phyloP scores from a whole-genome alignment of 2,888 invertebrate species.

The Muscina levida region DNA sequence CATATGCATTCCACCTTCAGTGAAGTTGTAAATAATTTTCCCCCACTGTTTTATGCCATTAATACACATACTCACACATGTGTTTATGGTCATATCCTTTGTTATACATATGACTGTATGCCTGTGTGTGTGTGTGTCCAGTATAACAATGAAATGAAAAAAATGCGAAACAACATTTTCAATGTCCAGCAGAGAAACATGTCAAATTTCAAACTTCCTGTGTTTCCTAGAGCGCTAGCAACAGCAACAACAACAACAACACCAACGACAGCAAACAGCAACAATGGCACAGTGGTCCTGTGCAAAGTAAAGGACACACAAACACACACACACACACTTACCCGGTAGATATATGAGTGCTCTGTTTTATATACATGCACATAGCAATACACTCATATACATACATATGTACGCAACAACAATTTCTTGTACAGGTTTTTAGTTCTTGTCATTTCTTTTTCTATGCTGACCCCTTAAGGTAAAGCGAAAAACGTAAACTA shows the following conservation, averaged over 20 bases:
- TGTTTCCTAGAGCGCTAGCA: constrained; percentile 62
- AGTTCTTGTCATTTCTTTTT: not conserved
- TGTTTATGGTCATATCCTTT: not conserved
- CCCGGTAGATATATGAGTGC: constrained; percentile 3
- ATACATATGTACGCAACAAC: constrained; percentile 12
- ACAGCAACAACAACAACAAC: no score
- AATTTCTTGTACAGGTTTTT: constrained; percentile 10
- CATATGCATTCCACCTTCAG: no score
- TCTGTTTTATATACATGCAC: constrained; percentile 10
- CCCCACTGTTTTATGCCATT: no score
- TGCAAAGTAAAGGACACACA: not conserved
- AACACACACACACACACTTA: no score
- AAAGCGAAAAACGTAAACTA: constrained; percentile 35
- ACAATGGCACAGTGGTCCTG: constrained; percentile 28
- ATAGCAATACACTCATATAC: not conserved
- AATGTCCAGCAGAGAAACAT: constrained; percentile 67
- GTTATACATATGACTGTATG: not conserved
- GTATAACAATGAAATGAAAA: constrained; percentile 29
- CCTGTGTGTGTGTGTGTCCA: not conserved
- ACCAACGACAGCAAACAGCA: constrained; percentile 14
- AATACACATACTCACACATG: not conserved
- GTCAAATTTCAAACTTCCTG: constrained; percentile 70
- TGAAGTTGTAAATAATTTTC: no score
- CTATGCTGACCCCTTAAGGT: constrained; percentile 50
- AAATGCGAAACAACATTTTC: constrained; percentile 60